Evolutionary conservation across 1,140 invertebrate genomes (phyloP).

Genomic region (Agrypnia vestita): DNA sequence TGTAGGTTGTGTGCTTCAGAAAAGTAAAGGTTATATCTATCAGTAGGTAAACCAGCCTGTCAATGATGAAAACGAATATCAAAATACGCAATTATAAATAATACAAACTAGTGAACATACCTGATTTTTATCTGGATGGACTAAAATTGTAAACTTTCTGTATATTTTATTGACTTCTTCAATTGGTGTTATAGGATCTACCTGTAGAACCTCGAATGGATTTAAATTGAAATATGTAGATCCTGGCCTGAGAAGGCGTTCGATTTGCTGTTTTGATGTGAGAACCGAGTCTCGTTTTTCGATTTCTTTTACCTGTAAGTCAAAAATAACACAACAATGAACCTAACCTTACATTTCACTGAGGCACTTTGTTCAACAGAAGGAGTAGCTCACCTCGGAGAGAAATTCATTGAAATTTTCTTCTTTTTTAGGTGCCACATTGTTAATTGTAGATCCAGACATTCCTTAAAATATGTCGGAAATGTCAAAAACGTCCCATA

Average conservation of each 20-base stretch:
- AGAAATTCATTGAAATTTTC: slow-evolving; percentile 67
- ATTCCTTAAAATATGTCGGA: slow-evolving; percentile 36
- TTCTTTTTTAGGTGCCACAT: slow-evolving; percentile 54
- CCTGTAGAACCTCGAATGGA: slow-evolving; percentile 95
- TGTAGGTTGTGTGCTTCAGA: no score
- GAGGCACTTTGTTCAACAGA: background rate
- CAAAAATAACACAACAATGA: slow-evolving; percentile 46
- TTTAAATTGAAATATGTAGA: slow-evolving; percentile 98
- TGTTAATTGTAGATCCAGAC: slow-evolving; percentile 39
- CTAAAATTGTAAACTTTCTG: slow-evolving; percentile 94
- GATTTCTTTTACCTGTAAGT: slow-evolving; percentile 92
- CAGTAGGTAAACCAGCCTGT: no score
- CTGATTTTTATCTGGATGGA: slow-evolving; percentile 98
- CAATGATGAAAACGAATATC: no score
- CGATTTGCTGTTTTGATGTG: slow-evolving; percentile 96
- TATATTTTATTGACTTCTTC: slow-evolving; percentile 98
- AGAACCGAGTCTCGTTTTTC: slow-evolving; percentile 93
- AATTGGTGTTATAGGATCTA: slow-evolving; percentile 90
- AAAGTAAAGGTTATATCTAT: no score
- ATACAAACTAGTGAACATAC: slow-evolving; percentile 62
- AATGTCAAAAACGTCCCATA: slow-evolving; percentile 37
- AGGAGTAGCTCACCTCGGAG: slow-evolving; percentile 63
- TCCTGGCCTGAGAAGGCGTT: slow-evolving; percentile 91
- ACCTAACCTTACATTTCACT: slow-evolving; percentile 46
- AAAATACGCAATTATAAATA: no score